These are phyloP conservation scores for Anaspis maculata DNA, from an alignment of 2,888 invertebrate genomes.

Conservation along the genomic window DNA sequence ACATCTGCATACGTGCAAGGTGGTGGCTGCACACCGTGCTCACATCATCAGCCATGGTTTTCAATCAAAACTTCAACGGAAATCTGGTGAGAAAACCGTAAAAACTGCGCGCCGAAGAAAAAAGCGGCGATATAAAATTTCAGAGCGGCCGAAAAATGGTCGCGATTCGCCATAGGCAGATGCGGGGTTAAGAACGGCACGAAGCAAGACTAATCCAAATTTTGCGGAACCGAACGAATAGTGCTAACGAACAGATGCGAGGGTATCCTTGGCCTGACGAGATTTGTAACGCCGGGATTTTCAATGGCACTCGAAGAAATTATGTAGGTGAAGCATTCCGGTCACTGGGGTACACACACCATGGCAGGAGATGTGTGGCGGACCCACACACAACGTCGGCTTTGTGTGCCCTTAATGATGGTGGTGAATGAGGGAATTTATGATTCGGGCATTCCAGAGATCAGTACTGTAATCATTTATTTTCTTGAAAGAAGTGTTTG, in stretches of 20 bases:
- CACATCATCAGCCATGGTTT: background rate
- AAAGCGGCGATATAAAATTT: conserved; percentile 1
- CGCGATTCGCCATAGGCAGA: conserved; percentile 39
- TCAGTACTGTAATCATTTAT: too few relatives aligned
- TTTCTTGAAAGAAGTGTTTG: too few relatives aligned
- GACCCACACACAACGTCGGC: too few relatives aligned
- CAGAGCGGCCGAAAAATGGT: conserved; percentile 16
- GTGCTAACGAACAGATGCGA: conserved; percentile 26
- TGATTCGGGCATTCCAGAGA: too few relatives aligned
- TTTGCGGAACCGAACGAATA: conserved; percentile 31
- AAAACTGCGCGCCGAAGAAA: background rate
- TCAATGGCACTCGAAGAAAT: conserved; percentile 24
- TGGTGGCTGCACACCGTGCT: too few relatives aligned
- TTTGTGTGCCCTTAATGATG: too few relatives aligned
- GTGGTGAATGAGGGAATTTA: too few relatives aligned
- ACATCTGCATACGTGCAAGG: too few relatives aligned
- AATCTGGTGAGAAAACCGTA: conserved; percentile 1
- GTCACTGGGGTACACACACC: background rate
- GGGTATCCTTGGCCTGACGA: conserved; percentile 21
- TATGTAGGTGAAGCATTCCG: conserved; percentile 18
- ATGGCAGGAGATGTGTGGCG: background rate
- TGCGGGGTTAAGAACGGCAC: conserved; percentile 32
- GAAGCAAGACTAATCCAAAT: conserved; percentile 35
- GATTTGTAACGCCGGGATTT: conserved; percentile 33
- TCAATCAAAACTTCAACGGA: conserved; percentile 6